Evolutionary conservation across 2,888 invertebrate species (phyloP).

Genomic region (Temnothorax ravouxi): DNA sequence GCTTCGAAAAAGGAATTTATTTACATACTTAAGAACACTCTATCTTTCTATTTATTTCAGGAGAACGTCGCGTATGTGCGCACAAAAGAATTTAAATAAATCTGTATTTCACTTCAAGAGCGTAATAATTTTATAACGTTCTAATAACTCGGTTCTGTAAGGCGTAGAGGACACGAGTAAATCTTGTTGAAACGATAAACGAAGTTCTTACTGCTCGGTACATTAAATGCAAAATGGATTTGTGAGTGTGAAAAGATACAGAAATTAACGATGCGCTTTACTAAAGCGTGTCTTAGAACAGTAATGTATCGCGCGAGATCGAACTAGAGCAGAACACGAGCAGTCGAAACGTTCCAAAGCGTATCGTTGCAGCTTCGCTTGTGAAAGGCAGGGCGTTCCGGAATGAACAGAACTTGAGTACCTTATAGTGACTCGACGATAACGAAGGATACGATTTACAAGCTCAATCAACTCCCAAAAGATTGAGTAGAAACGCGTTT

Average conservation of each 20-base stretch:
- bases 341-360: slow-evolving; percentile 40
- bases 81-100: slow-evolving; percentile 22
- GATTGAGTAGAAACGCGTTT: background rate
- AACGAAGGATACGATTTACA: slow-evolving; percentile 41
- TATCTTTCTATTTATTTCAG: background rate
- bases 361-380: slow-evolving; percentile 35
- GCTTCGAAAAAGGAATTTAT: slow-evolving; percentile 3
- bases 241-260: slow-evolving; percentile 15
- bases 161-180: background rate
- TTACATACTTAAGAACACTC: background rate
- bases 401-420: slow-evolving; percentile 49
- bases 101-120: background rate
- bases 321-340: slow-evolving; percentile 54
- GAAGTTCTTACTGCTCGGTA: background rate
- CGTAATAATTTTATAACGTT: background rate
- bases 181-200: background rate
- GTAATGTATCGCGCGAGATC: slow-evolving; percentile 39
- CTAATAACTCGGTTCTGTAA: background rate
- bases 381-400: slow-evolving; percentile 47
- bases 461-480: slow-evolving; percentile 49
- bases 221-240: background rate
- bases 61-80: background rate
- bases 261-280: slow-evolving; percentile 26
- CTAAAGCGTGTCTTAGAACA: slow-evolving; percentile 37
- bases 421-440: slow-evolving; percentile 28